Base-by-base conservation (phyloP, 1,140 invertebrate species). In the Andricus grossulariae region DNA sequence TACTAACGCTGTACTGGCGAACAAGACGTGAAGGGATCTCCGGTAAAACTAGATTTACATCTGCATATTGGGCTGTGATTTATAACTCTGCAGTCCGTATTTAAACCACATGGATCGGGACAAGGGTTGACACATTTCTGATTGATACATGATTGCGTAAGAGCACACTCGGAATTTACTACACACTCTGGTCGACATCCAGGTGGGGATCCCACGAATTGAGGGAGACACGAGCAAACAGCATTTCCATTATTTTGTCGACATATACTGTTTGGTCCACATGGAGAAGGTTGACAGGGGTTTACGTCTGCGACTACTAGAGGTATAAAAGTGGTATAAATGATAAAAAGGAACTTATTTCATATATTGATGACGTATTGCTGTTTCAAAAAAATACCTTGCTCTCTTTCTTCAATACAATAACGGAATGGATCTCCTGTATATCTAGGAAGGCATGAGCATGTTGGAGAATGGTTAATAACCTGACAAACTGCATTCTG, bases 61-160 rank as follows among this genome's bases (percentile, higher is more conserved):
- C 88, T 91, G 85, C 93, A 94, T 12, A 88, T 86, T 10, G 93
- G 91, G 50, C 50, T 76, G 15, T 76, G 75, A 21, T 72, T 95
- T 16, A 95, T 92, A 2, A 96, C 95, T 89, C 94, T 93, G 84
- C 96, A 96, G 72, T 94, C 91, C n/a, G 95, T 94, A 86, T 96
- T 95, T 3, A 91, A 85, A 18, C 95, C 96, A 88, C 96, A 97
- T 45, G 93, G 94, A 78, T 94, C 95, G n/a, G 94, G 94, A 82
- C 96, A 97, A 25, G 95, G 95, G 88, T 97, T 93, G 74, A 92
- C 90, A 87, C 96, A 97, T 90, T 94, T 95, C 78, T 94, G 93
- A 84, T 93, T 94, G 49, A 95, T 93, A 85, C 96, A 97, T 15
- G 95, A 94, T 84, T 94, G 93, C 78, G 94, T 94, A 25, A 93